Conservation (phyloP, 2,113 vertebrate species). For the Dolichallabes microphthalmus region DNA sequence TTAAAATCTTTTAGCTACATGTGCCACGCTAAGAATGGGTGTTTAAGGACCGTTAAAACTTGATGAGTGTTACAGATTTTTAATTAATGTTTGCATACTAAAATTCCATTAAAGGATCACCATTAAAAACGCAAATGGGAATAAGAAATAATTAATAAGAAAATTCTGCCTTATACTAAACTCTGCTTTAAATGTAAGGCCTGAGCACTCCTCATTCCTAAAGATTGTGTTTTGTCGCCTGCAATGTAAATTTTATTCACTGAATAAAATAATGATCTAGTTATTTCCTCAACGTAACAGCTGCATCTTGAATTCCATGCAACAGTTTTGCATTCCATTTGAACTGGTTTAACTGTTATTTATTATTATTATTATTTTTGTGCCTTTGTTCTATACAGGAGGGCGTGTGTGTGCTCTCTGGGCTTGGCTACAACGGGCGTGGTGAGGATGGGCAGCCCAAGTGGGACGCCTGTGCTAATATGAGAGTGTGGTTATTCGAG, state of each 20-base stretch:
- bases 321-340: not conserved
- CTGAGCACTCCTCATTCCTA: not conserved
- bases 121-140: not conserved
- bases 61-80: too few species aligned
- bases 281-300: not conserved
- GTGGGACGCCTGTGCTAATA: conserved; percentile 95
- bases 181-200: not conserved
- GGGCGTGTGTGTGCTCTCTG: conserved; percentile 89
- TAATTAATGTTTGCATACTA: too few species aligned
- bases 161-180: not conserved
- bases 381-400: conserved; percentile 71
- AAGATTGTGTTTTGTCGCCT: not conserved
- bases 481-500: conserved; percentile 94
- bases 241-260: not conserved
- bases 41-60: not conserved
- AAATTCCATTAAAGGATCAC: not conserved
- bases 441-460: conserved; percentile 67
- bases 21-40: not conserved
- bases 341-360: not conserved
- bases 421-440: conserved; percentile 84
- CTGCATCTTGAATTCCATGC: not conserved
- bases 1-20: not conserved
- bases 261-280: not conserved
- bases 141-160: not conserved
- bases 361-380: too few species aligned